These are phyloP conservation scores for Hydrozoanthus tunicans DNA, from an alignment of 64 coral and sea anemone species.

Conservation along the genomic window DNA sequence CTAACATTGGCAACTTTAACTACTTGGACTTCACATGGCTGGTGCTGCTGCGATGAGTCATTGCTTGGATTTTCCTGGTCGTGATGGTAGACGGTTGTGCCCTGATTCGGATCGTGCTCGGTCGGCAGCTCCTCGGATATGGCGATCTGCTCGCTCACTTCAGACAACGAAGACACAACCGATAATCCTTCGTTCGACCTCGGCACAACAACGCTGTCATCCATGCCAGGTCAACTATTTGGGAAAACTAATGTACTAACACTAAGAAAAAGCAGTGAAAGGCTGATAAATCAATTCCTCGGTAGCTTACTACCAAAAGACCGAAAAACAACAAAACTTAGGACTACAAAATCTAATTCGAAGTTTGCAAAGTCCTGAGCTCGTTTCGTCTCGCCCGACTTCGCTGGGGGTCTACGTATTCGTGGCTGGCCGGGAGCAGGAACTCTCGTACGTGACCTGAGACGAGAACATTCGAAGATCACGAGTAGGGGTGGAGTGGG, in stretches of 20 bases:
- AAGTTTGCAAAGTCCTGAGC: slow-evolving; percentile 25
- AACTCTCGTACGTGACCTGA: not conserved
- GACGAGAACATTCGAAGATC: not conserved
- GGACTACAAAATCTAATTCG: slow-evolving; percentile 5
- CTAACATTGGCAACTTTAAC: slow-evolving; percentile 91
- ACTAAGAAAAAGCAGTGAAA: slow-evolving; percentile 3
- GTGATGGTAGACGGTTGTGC: slow-evolving; percentile 71
- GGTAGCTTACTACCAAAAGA: slow-evolving; percentile 5
- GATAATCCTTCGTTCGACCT: slow-evolving; percentile 97
- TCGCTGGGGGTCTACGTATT: slow-evolving; percentile 48
- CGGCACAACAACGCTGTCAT: slow-evolving; percentile 96
- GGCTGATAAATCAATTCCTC: not conserved
- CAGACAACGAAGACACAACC: slow-evolving; percentile 99
- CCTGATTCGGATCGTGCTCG: slow-evolving; percentile 80
- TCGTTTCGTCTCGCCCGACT: slow-evolving; percentile 57
- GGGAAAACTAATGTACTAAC: not conserved
- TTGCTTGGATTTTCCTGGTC: slow-evolving; percentile 61
- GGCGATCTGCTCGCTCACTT: slow-evolving; percentile 98
- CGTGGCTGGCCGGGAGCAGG: slow-evolving; percentile 52
- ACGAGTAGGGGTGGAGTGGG: too few species aligned
- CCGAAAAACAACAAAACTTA: not conserved
- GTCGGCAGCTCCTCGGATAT: slow-evolving; percentile 96
- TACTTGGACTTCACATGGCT: slow-evolving; percentile 89
- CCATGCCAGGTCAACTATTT: slow-evolving; percentile 60
- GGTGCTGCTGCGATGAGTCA: slow-evolving; percentile 68